Evolutionary conservation across 2,113 vertebrate genomes (phyloP).

Genomic region (Muntiacus muntjak): DNA sequence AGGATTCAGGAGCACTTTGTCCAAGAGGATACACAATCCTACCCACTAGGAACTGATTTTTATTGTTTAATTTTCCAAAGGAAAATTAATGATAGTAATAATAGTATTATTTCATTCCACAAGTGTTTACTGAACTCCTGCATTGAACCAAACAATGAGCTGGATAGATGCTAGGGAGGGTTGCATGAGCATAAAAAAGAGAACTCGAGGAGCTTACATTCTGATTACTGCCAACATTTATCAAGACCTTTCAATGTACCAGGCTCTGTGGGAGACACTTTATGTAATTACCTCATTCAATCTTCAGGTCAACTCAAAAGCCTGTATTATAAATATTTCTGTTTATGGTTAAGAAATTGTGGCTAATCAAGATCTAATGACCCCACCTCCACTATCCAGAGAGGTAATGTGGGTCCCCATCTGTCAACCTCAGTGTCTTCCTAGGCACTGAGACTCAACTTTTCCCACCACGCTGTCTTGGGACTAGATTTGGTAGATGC

Average conservation of each 20-base stretch:
- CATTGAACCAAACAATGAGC: not conserved
- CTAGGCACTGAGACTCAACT: not conserved
- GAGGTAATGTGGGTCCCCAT: not conserved
- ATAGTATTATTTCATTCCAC: not conserved
- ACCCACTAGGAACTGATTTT: not conserved
- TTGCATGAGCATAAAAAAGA: not conserved
- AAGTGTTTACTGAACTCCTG: not conserved
- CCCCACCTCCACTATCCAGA: not conserved
- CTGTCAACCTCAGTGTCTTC: not conserved
- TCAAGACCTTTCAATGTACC: not conserved
- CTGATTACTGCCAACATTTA: not conserved
- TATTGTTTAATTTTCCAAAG: not conserved
- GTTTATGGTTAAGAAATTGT: not conserved
- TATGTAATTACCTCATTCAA: not conserved
- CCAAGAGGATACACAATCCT: not conserved
- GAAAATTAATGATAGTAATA: not conserved
- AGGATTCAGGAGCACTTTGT: not conserved
- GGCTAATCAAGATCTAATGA: not conserved
- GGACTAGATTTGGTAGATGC: not conserved
- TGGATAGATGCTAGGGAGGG: not conserved
- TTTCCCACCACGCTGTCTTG: not conserved
- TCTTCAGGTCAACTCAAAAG: not conserved
- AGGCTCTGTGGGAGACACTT: not conserved
- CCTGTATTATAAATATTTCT: not conserved
- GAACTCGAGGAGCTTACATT: not conserved